Evolutionary conservation across 2,113 vertebrate species (phyloP).

Genomic region (Pangasianodon gigas): DNA sequence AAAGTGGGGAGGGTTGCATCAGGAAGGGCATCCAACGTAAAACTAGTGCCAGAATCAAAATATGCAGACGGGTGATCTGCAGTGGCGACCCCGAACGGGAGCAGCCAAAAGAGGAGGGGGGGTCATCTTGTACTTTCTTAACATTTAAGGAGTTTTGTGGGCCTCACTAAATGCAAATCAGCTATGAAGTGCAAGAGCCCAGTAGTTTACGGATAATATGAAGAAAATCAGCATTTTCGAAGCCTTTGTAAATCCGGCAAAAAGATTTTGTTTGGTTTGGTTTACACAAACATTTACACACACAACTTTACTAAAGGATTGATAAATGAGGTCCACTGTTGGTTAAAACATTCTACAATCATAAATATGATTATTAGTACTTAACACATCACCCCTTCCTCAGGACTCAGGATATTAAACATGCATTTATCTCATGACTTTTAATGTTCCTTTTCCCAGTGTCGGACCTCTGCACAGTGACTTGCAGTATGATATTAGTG

Average conservation of each 20-base stretch:
- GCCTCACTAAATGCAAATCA: neutral
- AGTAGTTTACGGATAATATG: no score
- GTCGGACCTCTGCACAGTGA: conserved; percentile 95
- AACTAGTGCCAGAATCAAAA: no score
- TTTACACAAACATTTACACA: neutral
- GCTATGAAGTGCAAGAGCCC: neutral
- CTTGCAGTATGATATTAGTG: conserved; percentile 85
- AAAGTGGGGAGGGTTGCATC: no score
- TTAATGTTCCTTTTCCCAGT: conserved; percentile 64
- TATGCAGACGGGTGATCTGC: no score
- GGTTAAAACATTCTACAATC: neutral
- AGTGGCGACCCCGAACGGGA: no score
- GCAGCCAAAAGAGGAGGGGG: no score
- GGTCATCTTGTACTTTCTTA: no score
- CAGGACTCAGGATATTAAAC: neutral
- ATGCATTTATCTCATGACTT: neutral
- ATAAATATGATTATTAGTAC: neutral
- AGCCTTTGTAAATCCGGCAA: neutral
- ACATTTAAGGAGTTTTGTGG: no score
- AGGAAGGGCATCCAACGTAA: no score
- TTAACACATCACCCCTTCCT: neutral
- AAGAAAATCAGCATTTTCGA: neutral
- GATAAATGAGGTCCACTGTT: neutral
- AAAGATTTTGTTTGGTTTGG: neutral
- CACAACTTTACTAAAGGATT: neutral